Base-by-base conservation (phyloP, 35 echinoderm and acorn worm genomes). In the Lytechinus variegatus region DNA sequence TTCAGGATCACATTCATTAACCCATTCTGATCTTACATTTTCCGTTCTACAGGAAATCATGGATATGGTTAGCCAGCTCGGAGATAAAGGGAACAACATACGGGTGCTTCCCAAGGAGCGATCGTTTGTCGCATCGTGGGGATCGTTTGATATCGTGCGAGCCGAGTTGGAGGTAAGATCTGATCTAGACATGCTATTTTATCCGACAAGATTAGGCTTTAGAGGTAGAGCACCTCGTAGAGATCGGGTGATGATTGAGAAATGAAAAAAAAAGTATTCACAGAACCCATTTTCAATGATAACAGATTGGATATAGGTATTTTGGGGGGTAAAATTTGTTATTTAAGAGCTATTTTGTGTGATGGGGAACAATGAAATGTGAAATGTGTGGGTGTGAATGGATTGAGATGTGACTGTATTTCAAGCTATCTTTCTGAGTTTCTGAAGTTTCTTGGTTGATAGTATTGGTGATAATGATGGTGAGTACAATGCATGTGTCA, bases 91-190 rank as follows among this genome's bases (percentile, higher is more conserved):
- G 14, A 89, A 98, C 93, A 99, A 99, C 92, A 96, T 99, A 54
- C 95, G 92, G 29, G 97, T 99, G 27, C 92, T 99, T 58, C 98
- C 98, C 29, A 99, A 97, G 93, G 97, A 97, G 28, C 95, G 98
- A 54, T 99, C 98, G 54, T 99, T 99, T 94, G 96, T 99, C 12
- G 98, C 98, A 27, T 99, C 98, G 0, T 99, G 98, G 98, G 98
- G 98, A 87, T 99, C 98, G 52, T 99, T 96, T 57, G 95, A 99
- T 54, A 99, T 99, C 66, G 97, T 99, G 44, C 94, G 98, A 95
- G 98, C 98, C 60, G 98, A 99, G 86, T 92, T 97, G 24, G 98
- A 99, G 94, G 98, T 99, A 95, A 97, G 94, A 93, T 56, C 87
- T 12, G 87, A 89, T 28, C 87, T 53, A 71, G 61, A 71, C 61